These are phyloP conservation scores for Meta bourneti DNA, from an alignment of 2,888 invertebrate genomes.

Conservation along the genomic window DNA sequence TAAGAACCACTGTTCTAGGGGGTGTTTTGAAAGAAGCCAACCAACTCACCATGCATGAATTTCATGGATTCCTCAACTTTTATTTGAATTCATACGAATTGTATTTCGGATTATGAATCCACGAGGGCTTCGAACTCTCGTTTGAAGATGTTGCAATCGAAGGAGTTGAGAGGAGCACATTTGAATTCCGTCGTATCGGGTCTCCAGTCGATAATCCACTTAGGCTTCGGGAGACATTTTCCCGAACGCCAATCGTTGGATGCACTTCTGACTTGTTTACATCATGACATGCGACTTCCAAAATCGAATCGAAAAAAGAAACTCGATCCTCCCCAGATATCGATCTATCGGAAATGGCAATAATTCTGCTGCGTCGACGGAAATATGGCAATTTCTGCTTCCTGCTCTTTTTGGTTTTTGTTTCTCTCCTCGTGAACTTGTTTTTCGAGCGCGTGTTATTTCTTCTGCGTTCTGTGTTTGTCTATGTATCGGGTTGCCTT, in stretches of 20 bases:
- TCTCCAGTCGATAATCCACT: background rate
- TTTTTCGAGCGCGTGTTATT: background rate
- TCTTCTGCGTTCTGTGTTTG: background rate
- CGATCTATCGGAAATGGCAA: background rate
- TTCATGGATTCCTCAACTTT: background rate
- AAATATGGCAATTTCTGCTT: background rate
- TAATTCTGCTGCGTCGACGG: background rate
- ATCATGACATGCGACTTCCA: background rate
- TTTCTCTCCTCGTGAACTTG: background rate
- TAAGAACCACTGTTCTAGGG: too few relatives aligned
- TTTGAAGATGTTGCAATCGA: background rate
- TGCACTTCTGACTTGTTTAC: background rate
- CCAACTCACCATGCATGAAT: background rate
- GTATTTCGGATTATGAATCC: background rate
- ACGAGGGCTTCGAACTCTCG: background rate
- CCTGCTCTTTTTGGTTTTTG: background rate
- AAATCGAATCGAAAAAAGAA: background rate
- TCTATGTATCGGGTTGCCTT: background rate
- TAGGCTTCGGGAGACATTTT: background rate
- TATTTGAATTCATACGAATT: background rate
- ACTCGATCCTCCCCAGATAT: background rate
- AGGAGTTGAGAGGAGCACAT: background rate
- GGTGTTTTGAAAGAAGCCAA: too few relatives aligned
- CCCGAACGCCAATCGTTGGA: background rate
- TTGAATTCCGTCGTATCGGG: background rate